Percentiles rank a stretch among this genome's conserved stretches.
These are phyloP conservation scores for Papilio machaon DNA, from an alignment of 1,140 invertebrate species.

Conservation along the genomic window DNA sequence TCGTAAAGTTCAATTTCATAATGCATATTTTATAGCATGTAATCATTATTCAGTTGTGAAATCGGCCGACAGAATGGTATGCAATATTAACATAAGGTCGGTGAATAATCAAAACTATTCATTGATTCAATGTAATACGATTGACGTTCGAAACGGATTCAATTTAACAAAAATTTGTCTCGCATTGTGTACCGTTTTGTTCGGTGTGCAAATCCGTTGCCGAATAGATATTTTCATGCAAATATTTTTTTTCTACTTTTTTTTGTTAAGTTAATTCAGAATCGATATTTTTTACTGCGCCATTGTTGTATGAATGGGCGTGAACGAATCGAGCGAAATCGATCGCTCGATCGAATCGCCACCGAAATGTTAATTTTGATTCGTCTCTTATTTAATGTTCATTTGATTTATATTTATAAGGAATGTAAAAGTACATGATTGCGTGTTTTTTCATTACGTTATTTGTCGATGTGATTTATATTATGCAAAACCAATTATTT, in stretches of 20 bases:
- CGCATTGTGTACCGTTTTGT: conserved; percentile 64
- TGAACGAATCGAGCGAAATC: conserved; percentile 53
- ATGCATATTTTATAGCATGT: conserved; percentile 14
- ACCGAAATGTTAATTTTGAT: conserved; percentile 41
- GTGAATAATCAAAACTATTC: conserved; percentile 42
- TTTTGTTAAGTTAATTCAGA: conserved; percentile 35
- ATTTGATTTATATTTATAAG: conserved; percentile 21
- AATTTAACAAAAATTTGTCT: conserved; percentile 61
- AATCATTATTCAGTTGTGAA: conserved; percentile 24
- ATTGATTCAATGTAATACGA: conserved; percentile 65
- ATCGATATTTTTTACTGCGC: conserved; percentile 58
- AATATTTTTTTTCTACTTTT: conserved; percentile 54
- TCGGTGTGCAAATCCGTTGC: conserved; percentile 68
- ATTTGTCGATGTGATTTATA: not conserved
- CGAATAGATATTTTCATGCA: conserved; percentile 67
- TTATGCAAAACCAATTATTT: not conserved
- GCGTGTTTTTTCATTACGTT: not conserved
- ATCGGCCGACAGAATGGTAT: not conserved
- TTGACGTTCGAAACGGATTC: conserved; percentile 62
- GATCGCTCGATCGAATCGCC: conserved; percentile 42
- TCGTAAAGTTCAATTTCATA: conserved; percentile 44
- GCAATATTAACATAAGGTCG: conserved; percentile 25
- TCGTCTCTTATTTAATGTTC: conserved; percentile 11
- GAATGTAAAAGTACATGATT: conserved; percentile 14
- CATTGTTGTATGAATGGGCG: conserved; percentile 61